Percentiles rank a stretch among this genome's conserved stretches.
Conservation (phyloP, 2,113 vertebrate species). For the Smithornis capensis region DNA sequence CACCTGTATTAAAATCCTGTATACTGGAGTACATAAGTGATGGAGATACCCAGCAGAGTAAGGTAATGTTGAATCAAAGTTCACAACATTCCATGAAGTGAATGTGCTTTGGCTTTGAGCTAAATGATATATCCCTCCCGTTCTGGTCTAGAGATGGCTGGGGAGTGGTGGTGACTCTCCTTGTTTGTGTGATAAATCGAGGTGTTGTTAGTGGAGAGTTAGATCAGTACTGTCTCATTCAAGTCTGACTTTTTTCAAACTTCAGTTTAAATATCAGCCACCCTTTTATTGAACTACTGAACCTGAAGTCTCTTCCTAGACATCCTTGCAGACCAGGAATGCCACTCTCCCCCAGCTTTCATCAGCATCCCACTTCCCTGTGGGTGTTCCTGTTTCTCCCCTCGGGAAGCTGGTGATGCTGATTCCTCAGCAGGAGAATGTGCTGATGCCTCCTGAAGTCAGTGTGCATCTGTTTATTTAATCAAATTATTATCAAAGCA, state of each 20-base stretch:
- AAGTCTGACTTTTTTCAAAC: neutral
- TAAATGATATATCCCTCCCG: neutral
- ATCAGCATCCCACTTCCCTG: neutral
- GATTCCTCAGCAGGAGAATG: neutral
- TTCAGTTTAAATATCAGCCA: neutral
- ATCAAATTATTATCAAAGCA: neutral
- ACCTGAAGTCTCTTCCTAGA: neutral
- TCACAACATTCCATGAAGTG: neutral
- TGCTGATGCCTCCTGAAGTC: neutral
- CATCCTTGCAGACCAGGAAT: neutral
- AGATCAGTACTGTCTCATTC: neutral
- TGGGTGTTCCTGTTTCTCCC: neutral
- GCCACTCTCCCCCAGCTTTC: neutral
- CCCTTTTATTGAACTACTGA: neutral
- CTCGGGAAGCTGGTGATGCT: neutral
- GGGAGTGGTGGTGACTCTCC: neutral
- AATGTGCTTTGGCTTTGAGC: neutral
- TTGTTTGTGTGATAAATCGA: accelerated
- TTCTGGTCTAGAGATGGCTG: neutral
- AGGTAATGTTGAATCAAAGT: neutral
- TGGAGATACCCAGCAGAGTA: neutral
- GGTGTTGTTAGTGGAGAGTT: neutral
- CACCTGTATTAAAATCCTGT: neutral
- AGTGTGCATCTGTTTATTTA: slow-evolving; percentile 16
- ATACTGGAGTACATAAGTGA: neutral